These are phyloP conservation scores for Centropyge bicolor DNA, from an alignment of 2,797 vertebrate species.

Conservation along the genomic window DNA sequence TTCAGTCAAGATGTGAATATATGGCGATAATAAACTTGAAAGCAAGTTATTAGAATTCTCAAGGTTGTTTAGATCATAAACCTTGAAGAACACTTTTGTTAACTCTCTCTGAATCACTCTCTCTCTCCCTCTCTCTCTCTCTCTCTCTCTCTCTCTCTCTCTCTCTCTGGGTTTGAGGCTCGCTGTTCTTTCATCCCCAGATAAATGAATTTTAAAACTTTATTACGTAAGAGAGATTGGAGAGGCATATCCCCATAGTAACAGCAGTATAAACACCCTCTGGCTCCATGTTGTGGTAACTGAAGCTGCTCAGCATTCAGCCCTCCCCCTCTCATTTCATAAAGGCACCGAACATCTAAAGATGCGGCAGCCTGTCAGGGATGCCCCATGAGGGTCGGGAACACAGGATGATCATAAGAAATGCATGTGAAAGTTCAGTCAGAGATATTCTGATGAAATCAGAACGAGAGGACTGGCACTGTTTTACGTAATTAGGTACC, in stretches of 20 bases:
- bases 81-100: constrained; percentile 12
- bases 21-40: constrained; percentile 8
- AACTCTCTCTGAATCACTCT: not conserved
- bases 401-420: constrained; percentile 20
- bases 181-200: constrained; percentile 60
- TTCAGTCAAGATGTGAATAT: not conserved
- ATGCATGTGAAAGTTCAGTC: constrained; percentile 18
- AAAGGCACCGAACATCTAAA: constrained; percentile 28
- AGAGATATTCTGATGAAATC: constrained; percentile 49
- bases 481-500: constrained; percentile 25
- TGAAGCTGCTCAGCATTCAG: constrained; percentile 54
- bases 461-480: not conserved
- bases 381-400: constrained; percentile 23
- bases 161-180: constrained; percentile 23
- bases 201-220: constrained; percentile 75
- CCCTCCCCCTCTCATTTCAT: constrained; percentile 50
- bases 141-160: constrained; percentile 3
- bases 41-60: not conserved
- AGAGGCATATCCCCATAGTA: constrained; percentile 69
- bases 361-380: constrained; percentile 38
- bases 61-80: constrained; percentile 33
- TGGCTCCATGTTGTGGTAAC: constrained; percentile 46
- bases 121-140: constrained; percentile 14
- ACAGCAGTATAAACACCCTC: constrained; percentile 72
- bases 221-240: constrained; percentile 67